Conservation (phyloP, 2,888 invertebrate species). For the Sinodicranocentrus sp. region DNA sequence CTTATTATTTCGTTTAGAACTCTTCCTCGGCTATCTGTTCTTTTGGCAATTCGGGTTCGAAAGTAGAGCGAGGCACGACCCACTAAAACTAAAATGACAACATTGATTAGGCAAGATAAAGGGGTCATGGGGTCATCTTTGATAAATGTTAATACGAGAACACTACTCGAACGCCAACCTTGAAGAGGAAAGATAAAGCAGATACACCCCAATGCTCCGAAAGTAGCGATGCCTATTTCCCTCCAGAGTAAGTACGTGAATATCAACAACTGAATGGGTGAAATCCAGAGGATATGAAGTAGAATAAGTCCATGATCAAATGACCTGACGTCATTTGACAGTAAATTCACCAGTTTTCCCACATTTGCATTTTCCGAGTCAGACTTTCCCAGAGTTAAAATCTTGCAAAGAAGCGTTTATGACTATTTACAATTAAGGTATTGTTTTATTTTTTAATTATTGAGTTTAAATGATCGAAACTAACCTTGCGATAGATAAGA, state of each 20-base stretch:
- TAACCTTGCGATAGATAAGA: constrained; percentile 89
- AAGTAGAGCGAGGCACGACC: no score
- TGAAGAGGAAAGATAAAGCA: constrained; percentile 90
- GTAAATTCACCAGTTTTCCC: constrained; percentile 94
- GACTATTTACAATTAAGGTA: no score
- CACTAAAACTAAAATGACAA: no score
- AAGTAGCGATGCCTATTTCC: constrained; percentile 84
- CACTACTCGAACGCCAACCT: no score
- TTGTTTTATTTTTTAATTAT: no score
- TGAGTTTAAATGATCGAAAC: no score
- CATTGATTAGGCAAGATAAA: no score
- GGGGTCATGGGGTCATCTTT: no score
- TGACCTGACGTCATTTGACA: constrained; percentile 95
- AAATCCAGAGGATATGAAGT: constrained; percentile 94
- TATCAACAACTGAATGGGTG: constrained; percentile 89
- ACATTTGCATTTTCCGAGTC: constrained; percentile 92
- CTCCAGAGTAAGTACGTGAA: constrained; percentile 89
- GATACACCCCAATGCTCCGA: constrained; percentile 89
- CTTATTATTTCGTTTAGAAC: constrained; percentile 82
- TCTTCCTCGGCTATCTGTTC: constrained; percentile 79
- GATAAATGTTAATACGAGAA: no score
- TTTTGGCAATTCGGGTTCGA: constrained; percentile 77
- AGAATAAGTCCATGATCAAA: constrained; percentile 94
- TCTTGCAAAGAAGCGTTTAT: no score
- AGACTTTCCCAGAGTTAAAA: constrained; percentile 86